Percentiles rank a stretch among this genome's conserved stretches.
Conservation (phyloP, 2,797 vertebrate genomes). For the Sus cebifrons region DNA sequence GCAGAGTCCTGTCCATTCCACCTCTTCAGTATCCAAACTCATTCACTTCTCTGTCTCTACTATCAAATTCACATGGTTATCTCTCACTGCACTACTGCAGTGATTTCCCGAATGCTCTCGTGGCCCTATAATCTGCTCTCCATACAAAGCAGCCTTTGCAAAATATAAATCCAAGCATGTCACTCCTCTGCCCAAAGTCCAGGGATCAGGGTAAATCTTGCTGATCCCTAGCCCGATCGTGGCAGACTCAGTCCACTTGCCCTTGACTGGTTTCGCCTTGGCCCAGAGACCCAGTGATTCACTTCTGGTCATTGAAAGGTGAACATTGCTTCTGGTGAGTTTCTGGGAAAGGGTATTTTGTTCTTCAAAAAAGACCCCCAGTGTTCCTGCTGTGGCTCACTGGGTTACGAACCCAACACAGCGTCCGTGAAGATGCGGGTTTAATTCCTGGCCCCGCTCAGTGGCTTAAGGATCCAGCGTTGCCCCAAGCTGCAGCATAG, state of each 20-base stretch:
- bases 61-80: accelerated
- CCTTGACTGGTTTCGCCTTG: not conserved
- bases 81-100: not conserved
- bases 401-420: no score
- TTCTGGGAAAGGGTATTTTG: slow-evolving; percentile 28
- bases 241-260: not conserved
- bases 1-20: not conserved
- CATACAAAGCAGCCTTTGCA: not conserved
- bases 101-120: not conserved
- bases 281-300: not conserved
- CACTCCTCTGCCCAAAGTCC: not conserved
- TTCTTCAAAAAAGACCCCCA: not conserved
- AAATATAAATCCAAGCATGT: not conserved
- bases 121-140: not conserved
- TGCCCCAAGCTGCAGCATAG: no score
- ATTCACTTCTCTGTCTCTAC: not conserved
- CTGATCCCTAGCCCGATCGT: not conserved
- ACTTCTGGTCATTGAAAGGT: not conserved
- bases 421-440: no score
- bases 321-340: not conserved
- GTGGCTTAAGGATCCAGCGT: no score
- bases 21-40: not conserved
- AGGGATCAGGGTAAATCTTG: not conserved
- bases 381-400: no score
- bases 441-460: no score